A percentile compares a stretch with the other conserved stretches of the same genome.
phyloP scores from a whole-genome alignment of 2,113 vertebrate genomes.

The Microtus richardsoni region DNA sequence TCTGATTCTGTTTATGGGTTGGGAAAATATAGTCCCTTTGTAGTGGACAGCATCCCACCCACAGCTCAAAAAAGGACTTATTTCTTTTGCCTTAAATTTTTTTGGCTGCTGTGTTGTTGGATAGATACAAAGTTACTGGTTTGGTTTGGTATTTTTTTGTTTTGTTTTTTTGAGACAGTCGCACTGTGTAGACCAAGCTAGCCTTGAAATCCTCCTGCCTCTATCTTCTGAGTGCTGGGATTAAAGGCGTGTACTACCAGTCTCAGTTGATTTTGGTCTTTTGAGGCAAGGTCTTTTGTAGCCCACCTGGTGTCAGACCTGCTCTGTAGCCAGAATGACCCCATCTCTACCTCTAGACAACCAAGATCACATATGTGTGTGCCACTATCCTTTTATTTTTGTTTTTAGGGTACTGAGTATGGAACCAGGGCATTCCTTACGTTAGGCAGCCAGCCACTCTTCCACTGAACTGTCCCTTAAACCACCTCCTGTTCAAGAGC shows the following conservation, averaged over 20 bases:
- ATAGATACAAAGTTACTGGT: not conserved
- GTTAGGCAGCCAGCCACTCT: not conserved
- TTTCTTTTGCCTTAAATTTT: not conserved
- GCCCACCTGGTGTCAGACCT: not conserved
- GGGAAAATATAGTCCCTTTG: not conserved
- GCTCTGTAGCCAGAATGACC: not conserved
- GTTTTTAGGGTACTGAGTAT: not conserved
- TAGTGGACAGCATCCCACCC: accelerated
- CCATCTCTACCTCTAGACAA: not conserved
- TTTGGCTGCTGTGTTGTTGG: not conserved
- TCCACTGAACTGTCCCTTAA: not conserved
- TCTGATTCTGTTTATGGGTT: accelerated
- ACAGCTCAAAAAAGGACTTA: not conserved
- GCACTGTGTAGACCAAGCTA: not conserved
- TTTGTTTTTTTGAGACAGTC: not conserved
- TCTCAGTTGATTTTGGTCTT: not conserved
- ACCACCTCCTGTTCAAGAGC: not conserved
- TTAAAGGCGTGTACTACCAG: not conserved
- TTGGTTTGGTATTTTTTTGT: not conserved
- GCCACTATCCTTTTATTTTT: not conserved
- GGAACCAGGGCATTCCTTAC: not conserved
- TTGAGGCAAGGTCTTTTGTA: not conserved
- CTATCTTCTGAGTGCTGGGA: too few species aligned
- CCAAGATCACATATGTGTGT: not conserved
- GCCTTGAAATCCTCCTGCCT: not conserved